Conservation (phyloP, 2,797 vertebrate species). For the Alca torda region DNA sequence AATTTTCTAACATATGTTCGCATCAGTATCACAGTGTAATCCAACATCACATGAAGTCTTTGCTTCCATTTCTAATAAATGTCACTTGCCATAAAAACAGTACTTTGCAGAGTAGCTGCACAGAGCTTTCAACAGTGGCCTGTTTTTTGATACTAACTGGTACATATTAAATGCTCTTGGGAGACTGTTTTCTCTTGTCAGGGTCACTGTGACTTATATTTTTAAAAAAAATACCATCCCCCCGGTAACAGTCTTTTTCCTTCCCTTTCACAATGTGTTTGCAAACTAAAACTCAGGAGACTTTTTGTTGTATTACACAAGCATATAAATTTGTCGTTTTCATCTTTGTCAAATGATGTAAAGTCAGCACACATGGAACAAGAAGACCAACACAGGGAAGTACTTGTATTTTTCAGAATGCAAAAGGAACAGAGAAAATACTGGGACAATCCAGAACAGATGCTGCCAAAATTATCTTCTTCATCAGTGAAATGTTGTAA, state of each 20-base stretch:
- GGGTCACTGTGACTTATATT: not conserved
- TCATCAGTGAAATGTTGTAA: not conserved
- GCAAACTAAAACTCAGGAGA: not conserved
- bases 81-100: not conserved
- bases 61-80: not conserved
- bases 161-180: not conserved
- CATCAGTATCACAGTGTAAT: not conserved
- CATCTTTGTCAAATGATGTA: not conserved
- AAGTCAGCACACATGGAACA: not conserved
- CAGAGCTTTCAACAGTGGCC: conserved; percentile 14
- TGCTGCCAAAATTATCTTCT: not conserved
- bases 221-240: not conserved
- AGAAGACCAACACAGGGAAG: not conserved
- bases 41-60: not conserved
- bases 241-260: not conserved
- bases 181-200: not conserved
- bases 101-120: not conserved
- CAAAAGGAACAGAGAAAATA: not conserved
- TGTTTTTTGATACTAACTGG: not conserved
- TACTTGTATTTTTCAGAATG: not conserved
- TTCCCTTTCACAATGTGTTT: not conserved
- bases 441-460: not conserved
- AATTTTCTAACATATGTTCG: not conserved
- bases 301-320: not conserved
- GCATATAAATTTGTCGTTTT: not conserved